These are phyloP conservation scores for Malacoraja senta DNA, from an alignment of 2,797 vertebrate species.

Conservation along the genomic window DNA sequence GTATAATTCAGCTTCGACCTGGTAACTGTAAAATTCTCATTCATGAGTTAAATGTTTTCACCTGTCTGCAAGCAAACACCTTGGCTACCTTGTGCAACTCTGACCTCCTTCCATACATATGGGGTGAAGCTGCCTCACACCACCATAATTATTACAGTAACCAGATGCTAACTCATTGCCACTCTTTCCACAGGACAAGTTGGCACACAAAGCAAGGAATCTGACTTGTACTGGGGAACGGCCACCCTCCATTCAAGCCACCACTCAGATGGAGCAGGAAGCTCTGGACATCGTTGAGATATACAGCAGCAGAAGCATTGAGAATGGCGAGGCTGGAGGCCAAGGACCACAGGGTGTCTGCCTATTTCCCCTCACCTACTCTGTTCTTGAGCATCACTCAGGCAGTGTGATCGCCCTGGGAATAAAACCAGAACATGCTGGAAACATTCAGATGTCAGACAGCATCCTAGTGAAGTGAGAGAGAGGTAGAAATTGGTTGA, in stretches of 20 bases:
- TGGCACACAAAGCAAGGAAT: background rate
- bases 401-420: no score
- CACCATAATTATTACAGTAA: background rate
- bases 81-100: no score
- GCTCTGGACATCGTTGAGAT: conserved; percentile 20
- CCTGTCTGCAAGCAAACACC: no score
- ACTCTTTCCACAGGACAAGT: background rate
- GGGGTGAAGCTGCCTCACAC: background rate
- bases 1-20: no score
- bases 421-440: no score
- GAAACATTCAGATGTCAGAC: no score
- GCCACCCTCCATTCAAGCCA: background rate
- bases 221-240: background rate
- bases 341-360: background rate
- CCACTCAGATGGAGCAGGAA: conserved; percentile 19
- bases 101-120: background rate
- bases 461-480: no score
- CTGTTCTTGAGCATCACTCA: no score
- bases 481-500: no score
- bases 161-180: background rate
- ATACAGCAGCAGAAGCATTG: background rate
- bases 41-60: no score
- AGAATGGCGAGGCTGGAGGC: conserved; percentile 24
- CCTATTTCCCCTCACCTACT: background rate
- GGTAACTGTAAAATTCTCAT: no score